Conservation (phyloP, 2,888 invertebrate species). For the Alloscopus bannaensis region DNA sequence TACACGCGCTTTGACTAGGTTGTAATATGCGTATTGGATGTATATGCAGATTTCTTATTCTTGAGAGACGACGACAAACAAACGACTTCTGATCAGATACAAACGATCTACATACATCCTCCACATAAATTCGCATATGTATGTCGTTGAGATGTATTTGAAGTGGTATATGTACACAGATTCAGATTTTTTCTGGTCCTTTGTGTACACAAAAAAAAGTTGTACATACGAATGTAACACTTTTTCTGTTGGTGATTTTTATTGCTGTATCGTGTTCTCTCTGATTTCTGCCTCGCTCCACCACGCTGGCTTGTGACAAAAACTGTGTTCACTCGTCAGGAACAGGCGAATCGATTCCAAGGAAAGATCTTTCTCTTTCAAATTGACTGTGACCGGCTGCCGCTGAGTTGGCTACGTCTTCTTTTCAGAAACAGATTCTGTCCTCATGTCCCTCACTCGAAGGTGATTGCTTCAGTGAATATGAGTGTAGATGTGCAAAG, state of each 20-base stretch:
- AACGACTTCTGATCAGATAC: conserved; percentile 6
- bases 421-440: conserved; percentile 9
- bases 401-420: background rate
- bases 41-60: background rate
- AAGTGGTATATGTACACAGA: too few species aligned
- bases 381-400: conserved; percentile 54
- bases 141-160: too few species aligned
- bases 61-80: background rate
- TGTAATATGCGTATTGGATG: too few species aligned
- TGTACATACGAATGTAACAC: conserved; percentile 3
- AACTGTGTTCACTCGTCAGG: conserved; percentile 36
- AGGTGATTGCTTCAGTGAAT: too few species aligned
- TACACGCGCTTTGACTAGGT: too few species aligned
- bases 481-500: background rate
- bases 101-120: too few species aligned
- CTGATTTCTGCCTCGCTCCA: conserved; percentile 3
- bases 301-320: conserved; percentile 26
- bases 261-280: conserved; percentile 20
- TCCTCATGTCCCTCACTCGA: too few species aligned
- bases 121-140: too few species aligned
- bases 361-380: conserved; percentile 32
- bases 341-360: conserved; percentile 31
- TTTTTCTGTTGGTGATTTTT: background rate
- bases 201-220: too few species aligned
- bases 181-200: too few species aligned